phyloP scores from a whole-genome alignment of 2,888 invertebrate species.

The Hydriomena furcata region DNA sequence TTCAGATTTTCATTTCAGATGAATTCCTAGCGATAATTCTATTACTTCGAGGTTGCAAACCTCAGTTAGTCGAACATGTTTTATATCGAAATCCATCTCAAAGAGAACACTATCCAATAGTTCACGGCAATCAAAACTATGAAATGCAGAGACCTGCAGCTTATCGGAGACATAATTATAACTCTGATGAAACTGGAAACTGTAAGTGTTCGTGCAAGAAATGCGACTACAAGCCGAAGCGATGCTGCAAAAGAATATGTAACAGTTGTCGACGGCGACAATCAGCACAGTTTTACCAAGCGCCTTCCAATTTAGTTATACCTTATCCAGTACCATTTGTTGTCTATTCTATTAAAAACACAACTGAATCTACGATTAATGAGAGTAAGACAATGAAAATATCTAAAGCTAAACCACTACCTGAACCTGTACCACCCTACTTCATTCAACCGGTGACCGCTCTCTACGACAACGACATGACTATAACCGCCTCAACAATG shows the following conservation, averaged over 20 bases:
- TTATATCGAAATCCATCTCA: background rate
- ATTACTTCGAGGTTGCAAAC: background rate
- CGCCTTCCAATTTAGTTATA: slow-evolving; percentile 3
- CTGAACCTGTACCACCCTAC: too few relatives aligned
- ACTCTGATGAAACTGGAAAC: background rate
- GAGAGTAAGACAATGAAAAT: background rate
- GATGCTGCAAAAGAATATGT: slow-evolving; percentile 8
- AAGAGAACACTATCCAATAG: background rate
- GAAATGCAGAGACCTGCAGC: background rate
- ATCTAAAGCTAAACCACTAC: background rate
- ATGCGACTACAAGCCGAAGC: slow-evolving; percentile 4
- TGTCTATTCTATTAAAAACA: background rate
- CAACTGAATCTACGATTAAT: background rate
- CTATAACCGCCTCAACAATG: background rate
- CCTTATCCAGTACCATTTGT: slow-evolving; percentile 18
- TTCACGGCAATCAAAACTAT: background rate
- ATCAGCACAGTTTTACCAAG: background rate
- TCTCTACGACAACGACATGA: too few relatives aligned
- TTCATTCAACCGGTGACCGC: too few relatives aligned
- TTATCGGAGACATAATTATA: background rate
- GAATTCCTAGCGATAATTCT: slow-evolving; percentile 2
- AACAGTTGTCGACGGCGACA: background rate
- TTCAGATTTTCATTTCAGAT: slow-evolving; percentile 6
- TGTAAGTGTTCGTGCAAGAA: slow-evolving; percentile 15
- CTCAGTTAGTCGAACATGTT: background rate